A percentile compares a stretch with the other conserved stretches of the same genome.
Evolutionary conservation across 2,797 vertebrate genomes (phyloP).

Genomic region (Pelochelys cantorii): DNA sequence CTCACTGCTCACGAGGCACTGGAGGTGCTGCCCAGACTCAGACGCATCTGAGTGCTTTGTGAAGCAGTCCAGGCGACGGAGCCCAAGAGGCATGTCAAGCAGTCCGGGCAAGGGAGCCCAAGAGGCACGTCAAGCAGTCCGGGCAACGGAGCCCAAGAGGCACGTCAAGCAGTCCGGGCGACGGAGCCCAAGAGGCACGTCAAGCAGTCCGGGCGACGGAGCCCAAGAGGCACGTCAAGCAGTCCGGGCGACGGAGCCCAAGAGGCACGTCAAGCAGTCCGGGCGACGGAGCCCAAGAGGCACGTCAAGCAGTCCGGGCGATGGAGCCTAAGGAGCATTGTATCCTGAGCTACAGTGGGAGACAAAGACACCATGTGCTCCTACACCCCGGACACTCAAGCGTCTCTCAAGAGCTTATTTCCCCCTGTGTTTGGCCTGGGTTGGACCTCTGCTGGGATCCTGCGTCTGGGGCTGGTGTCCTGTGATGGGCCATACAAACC

Average conservation of each 20-base stretch:
- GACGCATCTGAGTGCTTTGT: not conserved
- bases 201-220: no score
- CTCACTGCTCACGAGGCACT: not conserved
- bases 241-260: no score
- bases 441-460: not conserved
- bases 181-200: not conserved
- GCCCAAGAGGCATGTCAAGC: not conserved
- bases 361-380: not conserved
- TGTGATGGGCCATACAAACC: no score
- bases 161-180: no score
- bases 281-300: not conserved
- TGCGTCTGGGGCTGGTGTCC: not conserved
- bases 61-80: not conserved
- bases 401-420: not conserved
- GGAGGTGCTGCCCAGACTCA: no score
- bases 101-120: not conserved
- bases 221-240: no score
- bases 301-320: no score
- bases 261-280: no score
- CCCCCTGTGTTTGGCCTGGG: not conserved
- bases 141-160: not conserved
- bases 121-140: not conserved
- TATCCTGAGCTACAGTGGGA: not conserved
- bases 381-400: not conserved
- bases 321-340: not conserved